These are phyloP conservation scores for Heteractis magnifica DNA, from an alignment of 92 coral and sea anemone species.

Conservation along the genomic window DNA sequence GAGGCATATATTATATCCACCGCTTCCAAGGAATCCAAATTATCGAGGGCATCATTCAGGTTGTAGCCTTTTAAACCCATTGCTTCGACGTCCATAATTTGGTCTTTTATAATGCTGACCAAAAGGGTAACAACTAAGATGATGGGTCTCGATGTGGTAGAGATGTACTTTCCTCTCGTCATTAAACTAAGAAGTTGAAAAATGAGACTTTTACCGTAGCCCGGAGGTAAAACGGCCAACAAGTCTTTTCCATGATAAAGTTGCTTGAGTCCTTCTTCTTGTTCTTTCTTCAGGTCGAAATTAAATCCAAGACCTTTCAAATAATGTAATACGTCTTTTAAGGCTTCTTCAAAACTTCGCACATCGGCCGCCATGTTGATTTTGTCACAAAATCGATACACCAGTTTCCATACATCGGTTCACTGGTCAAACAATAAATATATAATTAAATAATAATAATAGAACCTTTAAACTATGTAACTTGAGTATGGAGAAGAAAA, in stretches of 20 bases:
- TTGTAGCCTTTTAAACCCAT: constrained; percentile 3
- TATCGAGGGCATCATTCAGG: neutral
- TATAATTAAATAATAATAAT: no score
- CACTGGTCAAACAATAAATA: no score
- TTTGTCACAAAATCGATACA: constrained; percentile 1
- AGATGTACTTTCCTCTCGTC: neutral
- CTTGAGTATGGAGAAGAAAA: no score
- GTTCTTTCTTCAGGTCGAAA: neutral
- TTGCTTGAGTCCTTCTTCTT: neutral
- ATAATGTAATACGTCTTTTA: neutral
- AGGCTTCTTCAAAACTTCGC: neutral
- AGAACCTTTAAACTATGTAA: no score
- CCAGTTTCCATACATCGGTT: no score
- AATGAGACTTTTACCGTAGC: constrained; percentile 11
- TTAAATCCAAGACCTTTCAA: neutral
- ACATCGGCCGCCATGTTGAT: no score
- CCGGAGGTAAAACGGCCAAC: constrained; percentile 10
- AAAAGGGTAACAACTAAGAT: neutral
- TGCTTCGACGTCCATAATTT: neutral
- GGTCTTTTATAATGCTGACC: neutral
- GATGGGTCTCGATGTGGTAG: neutral
- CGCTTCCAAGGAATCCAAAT: neutral
- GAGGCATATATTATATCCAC: neutral
- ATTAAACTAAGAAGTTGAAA: neutral
- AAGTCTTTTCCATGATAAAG: constrained; percentile 5